Base-by-base conservation (phyloP, 2,797 vertebrate genomes). In the Neostethus bicornis region DNA sequence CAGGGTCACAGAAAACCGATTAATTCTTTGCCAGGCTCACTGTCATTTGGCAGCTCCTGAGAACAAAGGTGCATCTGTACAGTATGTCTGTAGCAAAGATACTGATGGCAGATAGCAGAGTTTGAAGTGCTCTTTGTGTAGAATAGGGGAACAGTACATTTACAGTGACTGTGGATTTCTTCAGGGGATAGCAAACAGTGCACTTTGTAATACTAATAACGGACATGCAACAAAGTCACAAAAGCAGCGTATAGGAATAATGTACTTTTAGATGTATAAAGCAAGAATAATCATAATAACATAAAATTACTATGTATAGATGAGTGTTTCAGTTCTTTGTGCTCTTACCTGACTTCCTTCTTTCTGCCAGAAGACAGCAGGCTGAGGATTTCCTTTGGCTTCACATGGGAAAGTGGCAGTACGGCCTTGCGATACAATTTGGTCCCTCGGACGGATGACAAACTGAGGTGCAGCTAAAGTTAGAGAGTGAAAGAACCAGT, bases 351-450 rank as follows among this genome's bases (percentile, higher is more conserved):
- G 97, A 79, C 95, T 98, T 63, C 97, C 97, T 85, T 99, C 97
- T 75, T 95, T 99, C 84, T 99, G 97, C 97, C 97, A 99, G 90
- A 99, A 99, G 60, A 99, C 96, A 23, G 96, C 96, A 34, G 97
- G 97, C 66, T 98, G 97, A 14, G 97, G 97, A 74, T 98, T 99
- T 73, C 97, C 97, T 90, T 95, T 98, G 49, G 97, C 97, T 91
- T 98, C 96, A 85, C 97, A 99, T 2, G 96, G 96, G 85, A 99
- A 99, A 63, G 94, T 95, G 74, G 95, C 94, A 1, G 93, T 95
- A 54, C 95, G 94, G 51, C 96, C 96, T 80, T 98, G 97, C 44
- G 95, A 93, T 84, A 97, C 95, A 64, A 99, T 99, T 87, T 99
- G 97, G 91, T 99, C 96, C 70, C 97, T 91, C 14, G 97, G 97